A percentile compares a stretch with the other conserved stretches of the same genome.
Evolutionary conservation across 2,113 vertebrate species (phyloP).

Genomic region (Nannospalax galili): DNA sequence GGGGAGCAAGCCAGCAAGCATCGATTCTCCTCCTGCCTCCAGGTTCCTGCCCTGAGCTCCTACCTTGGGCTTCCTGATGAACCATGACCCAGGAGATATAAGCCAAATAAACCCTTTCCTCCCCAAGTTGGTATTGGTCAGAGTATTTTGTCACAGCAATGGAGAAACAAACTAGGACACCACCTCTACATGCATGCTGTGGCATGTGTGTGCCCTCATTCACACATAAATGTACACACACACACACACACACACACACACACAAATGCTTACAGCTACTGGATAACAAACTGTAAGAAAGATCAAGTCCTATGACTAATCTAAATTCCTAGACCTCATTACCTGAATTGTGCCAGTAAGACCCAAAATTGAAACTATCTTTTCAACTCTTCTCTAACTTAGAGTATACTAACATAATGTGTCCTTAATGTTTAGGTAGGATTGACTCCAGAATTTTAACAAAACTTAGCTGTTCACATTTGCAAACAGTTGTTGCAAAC

Average conservation of each 20-base stretch:
- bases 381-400: constrained; percentile 35
- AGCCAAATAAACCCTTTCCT: too few relatives aligned
- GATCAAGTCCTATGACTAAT: not conserved
- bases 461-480: not conserved
- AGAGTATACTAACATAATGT: not conserved
- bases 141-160: too few relatives aligned
- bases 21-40: too few relatives aligned
- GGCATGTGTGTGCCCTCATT: too few relatives aligned
- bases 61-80: too few relatives aligned
- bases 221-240: not conserved
- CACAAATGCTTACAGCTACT: not conserved
- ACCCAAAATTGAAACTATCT: constrained; percentile 22
- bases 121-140: too few relatives aligned
- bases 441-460: not conserved
- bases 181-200: not conserved
- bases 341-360: not conserved
- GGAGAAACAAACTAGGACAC: too few relatives aligned
- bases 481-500: not conserved
- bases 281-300: not conserved
- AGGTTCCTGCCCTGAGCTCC: too few relatives aligned
- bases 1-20: too few relatives aligned
- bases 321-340: not conserved
- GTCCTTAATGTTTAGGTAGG: constrained; percentile 23
- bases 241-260: not conserved
- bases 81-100: too few relatives aligned